These are phyloP conservation scores for Spatulosminthurus flaviceps DNA, from an alignment of 2,888 invertebrate species.

Conservation along the genomic window DNA sequence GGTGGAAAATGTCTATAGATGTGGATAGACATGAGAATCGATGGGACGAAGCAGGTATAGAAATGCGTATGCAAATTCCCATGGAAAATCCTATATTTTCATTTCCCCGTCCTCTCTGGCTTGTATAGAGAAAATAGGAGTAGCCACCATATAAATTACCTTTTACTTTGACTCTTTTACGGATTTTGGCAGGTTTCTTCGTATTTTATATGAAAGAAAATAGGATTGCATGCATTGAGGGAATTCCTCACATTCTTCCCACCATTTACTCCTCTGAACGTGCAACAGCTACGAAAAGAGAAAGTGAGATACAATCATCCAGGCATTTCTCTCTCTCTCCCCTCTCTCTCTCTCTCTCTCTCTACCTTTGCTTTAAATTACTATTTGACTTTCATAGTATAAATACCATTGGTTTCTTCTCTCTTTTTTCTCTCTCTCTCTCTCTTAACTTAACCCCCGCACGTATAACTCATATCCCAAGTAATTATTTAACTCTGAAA, in stretches of 20 bases:
- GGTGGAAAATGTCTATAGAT: background rate
- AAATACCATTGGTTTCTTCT: too few relatives aligned
- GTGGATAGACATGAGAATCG: background rate
- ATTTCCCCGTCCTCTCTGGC: too few relatives aligned
- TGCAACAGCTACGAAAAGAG: background rate
- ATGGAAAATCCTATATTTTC: slow-evolving; percentile 15
- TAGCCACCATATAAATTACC: slow-evolving; percentile 27
- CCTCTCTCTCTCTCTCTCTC: too few relatives aligned
- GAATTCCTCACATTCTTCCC: slow-evolving; percentile 1
- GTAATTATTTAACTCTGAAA: too few relatives aligned
- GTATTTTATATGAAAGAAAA: background rate
- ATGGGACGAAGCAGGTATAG: background rate
- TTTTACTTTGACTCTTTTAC: background rate
- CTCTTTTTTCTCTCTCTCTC: too few relatives aligned
- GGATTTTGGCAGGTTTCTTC: background rate
- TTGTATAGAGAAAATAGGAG: too few relatives aligned
- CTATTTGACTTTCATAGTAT: too few relatives aligned
- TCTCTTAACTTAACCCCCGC: too few relatives aligned
- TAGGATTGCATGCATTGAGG: background rate
- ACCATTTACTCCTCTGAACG: background rate
- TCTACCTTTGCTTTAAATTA: too few relatives aligned
- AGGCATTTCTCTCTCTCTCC: too few relatives aligned
- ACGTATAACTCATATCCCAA: too few relatives aligned
- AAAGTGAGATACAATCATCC: background rate
- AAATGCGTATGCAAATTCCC: background rate